Conservation (phyloP, 2,888 invertebrate species). For the Crocallis elinguaria region DNA sequence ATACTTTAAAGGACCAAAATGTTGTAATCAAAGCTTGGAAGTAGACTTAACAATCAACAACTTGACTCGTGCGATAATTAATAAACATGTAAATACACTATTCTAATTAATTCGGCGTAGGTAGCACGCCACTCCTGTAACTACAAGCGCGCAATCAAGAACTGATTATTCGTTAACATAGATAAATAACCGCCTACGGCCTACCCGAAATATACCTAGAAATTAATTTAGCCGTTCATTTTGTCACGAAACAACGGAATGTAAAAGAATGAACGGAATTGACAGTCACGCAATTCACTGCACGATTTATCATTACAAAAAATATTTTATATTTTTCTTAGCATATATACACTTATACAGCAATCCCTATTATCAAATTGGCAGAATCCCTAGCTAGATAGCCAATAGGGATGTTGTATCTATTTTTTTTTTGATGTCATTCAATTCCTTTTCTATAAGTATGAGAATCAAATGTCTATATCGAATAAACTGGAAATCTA, state of each 20-base stretch:
- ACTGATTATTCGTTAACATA: conserved; percentile 1
- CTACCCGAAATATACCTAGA: background rate
- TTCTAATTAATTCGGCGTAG: conserved; percentile 60
- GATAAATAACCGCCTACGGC: conserved; percentile 1
- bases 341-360: no score
- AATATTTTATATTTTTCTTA: no score
- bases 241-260: conserved; percentile 4
- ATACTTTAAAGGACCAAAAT: no score
- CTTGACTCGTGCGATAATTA: conserved; percentile 43
- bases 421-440: no score
- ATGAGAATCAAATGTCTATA: no score
- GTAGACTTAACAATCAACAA: background rate
- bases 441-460: no score
- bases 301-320: background rate
- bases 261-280: background rate
- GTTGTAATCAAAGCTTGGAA: background rate
- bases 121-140: conserved; percentile 44
- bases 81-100: conserved; percentile 50
- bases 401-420: no score
- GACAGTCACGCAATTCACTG: conserved; percentile 1
- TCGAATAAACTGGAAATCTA: no score
- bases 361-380: no score
- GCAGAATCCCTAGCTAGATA: no score
- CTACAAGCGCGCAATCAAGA: conserved; percentile 16
- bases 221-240: conserved; percentile 1